These are phyloP conservation scores for Drosophila parthenogenetica DNA, from an alignment of 2,888 invertebrate genomes.

Conservation along the genomic window DNA sequence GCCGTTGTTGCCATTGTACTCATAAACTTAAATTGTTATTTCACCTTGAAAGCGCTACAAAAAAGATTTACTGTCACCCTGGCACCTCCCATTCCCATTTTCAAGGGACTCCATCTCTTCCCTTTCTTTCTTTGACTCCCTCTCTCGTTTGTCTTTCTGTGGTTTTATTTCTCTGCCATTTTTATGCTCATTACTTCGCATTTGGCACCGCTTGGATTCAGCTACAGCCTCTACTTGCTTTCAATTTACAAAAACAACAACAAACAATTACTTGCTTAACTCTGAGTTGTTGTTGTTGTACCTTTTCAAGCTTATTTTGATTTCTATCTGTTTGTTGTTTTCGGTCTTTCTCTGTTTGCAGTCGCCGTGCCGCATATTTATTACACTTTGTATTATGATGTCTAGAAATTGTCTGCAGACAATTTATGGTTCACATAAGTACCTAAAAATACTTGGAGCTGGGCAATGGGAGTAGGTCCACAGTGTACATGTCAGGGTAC, in stretches of 20 bases:
- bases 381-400: conserved; percentile 77
- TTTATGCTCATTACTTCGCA: conserved; percentile 76
- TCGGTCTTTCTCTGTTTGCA: conserved; percentile 40
- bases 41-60: conserved; percentile 78
- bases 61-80: conserved; percentile 73
- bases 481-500: background rate
- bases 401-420: conserved; percentile 65
- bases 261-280: conserved; percentile 17
- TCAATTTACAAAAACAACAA: conserved; percentile 43
- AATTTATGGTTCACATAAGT: conserved; percentile 66
- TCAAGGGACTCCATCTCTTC: background rate
- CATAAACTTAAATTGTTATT: conserved; percentile 81
- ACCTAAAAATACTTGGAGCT: conserved; percentile 10
- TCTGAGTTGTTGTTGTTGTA: conserved; percentile 13
- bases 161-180: conserved; percentile 51
- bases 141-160: background rate
- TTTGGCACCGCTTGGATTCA: conserved; percentile 50
- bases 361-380: conserved; percentile 66
- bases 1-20: conserved; percentile 41
- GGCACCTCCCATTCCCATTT: conserved; percentile 33
- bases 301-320: conserved; percentile 63
- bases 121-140: background rate
- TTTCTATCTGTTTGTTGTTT: conserved; percentile 57
- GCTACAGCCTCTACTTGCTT: conserved; percentile 13
- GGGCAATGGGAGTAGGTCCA: background rate